A percentile compares a stretch with the other conserved stretches of the same genome.
Conservation (phyloP, 2,113 vertebrate genomes). For the Phalacrocorax brasilianus region DNA sequence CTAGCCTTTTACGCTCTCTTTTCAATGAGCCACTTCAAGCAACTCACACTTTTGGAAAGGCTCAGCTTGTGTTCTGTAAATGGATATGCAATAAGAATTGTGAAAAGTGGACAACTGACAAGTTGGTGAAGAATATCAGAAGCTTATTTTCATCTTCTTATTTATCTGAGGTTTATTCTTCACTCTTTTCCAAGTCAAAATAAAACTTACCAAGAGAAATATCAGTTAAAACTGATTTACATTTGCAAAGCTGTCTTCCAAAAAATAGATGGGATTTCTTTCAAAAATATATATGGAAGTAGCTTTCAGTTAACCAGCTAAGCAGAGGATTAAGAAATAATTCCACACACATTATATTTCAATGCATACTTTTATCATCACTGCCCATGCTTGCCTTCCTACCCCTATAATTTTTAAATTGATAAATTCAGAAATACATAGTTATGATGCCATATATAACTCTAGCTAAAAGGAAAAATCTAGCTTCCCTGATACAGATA, state of each 20-base stretch:
- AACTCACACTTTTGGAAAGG: not conserved
- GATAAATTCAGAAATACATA: not conserved
- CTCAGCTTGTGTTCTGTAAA: not conserved
- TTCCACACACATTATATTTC: not conserved
- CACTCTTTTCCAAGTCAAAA: not conserved
- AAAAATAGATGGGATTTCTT: not conserved
- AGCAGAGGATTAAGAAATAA: not conserved
- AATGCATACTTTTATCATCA: not conserved
- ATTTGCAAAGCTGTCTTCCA: not conserved
- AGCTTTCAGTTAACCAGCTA: not conserved
- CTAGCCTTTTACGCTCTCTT: not conserved
- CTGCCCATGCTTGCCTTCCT: not conserved
- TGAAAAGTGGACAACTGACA: not conserved
- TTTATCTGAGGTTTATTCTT: not conserved
- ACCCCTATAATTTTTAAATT: not conserved
- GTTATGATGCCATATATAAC: not conserved
- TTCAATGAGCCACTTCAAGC: not conserved
- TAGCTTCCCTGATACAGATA: not conserved
- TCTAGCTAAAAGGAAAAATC: not conserved
- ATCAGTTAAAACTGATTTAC: not conserved
- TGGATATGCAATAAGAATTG: not conserved
- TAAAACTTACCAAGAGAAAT: not conserved
- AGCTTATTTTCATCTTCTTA: not conserved
- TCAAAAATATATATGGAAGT: not conserved
- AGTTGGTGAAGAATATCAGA: not conserved